Evolutionary conservation across 2,888 invertebrate species (phyloP).

Genomic region (Thalpophila matura): DNA sequence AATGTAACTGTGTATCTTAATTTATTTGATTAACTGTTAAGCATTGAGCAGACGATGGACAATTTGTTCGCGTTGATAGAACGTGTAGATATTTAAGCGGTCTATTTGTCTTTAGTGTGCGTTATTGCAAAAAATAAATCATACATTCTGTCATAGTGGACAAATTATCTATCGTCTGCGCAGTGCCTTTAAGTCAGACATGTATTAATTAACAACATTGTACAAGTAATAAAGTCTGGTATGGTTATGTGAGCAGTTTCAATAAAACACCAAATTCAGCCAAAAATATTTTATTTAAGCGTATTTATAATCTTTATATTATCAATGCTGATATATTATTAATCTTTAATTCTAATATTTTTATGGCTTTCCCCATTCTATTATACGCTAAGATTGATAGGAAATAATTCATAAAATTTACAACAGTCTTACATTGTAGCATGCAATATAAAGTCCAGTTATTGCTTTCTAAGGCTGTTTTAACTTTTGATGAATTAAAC

Average conservation of each 20-base stretch:
- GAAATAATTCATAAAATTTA: constrained; percentile 76
- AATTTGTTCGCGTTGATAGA: no score
- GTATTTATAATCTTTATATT: constrained; percentile 90
- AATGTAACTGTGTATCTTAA: constrained; percentile 26
- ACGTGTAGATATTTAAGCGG: no score
- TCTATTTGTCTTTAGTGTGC: no score
- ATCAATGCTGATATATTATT: constrained; percentile 90
- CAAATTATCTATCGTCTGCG: no score
- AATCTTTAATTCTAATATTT: constrained; percentile 88
- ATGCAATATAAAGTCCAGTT: constrained; percentile 28
- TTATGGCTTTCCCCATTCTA: constrained; percentile 85
- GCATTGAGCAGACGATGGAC: no score
- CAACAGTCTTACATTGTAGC: constrained; percentile 66
- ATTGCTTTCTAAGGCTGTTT: constrained; percentile 69
- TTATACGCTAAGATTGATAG: constrained; percentile 77
- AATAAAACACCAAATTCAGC: constrained; percentile 84
- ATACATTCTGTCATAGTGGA: no score
- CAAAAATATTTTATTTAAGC: constrained; percentile 91
- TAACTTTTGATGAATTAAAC: constrained; percentile 74
- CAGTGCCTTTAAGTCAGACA: no score
- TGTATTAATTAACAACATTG: constrained; percentile 55
- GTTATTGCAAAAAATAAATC: no score
- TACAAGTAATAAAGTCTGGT: constrained; percentile 56
- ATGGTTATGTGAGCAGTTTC: constrained; percentile 38
- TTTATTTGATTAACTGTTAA: constrained; percentile 54